These are phyloP conservation scores for Morpho deidamia DNA, from an alignment of 2,888 invertebrate species.

Conservation along the genomic window DNA sequence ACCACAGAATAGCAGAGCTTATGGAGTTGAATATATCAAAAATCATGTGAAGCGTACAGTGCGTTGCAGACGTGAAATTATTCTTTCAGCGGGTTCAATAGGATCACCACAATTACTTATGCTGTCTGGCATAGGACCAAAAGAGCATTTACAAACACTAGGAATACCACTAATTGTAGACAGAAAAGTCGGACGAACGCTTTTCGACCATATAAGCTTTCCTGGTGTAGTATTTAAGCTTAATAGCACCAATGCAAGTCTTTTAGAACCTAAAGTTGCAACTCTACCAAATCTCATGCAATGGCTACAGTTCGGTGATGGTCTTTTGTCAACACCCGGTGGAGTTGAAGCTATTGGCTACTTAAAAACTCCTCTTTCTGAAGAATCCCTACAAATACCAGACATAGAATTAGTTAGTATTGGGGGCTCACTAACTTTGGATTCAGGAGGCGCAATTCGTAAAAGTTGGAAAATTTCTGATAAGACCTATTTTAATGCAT, in stretches of 20 bases:
- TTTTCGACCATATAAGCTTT: constrained; percentile 81
- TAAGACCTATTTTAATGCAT: constrained; percentile 76
- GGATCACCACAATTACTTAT: constrained; percentile 95
- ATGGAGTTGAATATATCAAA: constrained; percentile 83
- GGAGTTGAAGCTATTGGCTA: constrained; percentile 83
- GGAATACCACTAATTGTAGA: constrained; percentile 80
- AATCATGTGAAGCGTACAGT: constrained; percentile 70
- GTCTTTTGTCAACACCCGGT: constrained; percentile 79
- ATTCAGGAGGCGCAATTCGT: constrained; percentile 72
- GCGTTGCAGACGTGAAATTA: constrained; percentile 87
- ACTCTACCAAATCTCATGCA: constrained; percentile 58
- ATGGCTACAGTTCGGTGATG: constrained; percentile 72
- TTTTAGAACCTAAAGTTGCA: constrained; percentile 60
- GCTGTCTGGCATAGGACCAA: constrained; percentile 86
- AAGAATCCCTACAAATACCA: constrained; percentile 76
- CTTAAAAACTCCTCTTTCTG: constrained; percentile 76
- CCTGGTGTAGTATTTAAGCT: constrained; percentile 68
- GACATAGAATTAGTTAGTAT: constrained; percentile 82
- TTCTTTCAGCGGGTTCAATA: constrained; percentile 91
- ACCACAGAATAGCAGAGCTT: constrained; percentile 79
- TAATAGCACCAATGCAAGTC: constrained; percentile 61
- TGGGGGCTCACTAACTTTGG: constrained; percentile 80
- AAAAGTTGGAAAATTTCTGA: constrained; percentile 78
- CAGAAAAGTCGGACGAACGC: constrained; percentile 81
- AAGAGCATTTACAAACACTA: constrained; percentile 73